Percentiles rank a stretch among this genome's conserved stretches.
phyloP scores from a whole-genome alignment of 2,888 invertebrate genomes.

The Lomographa bimaculata region DNA sequence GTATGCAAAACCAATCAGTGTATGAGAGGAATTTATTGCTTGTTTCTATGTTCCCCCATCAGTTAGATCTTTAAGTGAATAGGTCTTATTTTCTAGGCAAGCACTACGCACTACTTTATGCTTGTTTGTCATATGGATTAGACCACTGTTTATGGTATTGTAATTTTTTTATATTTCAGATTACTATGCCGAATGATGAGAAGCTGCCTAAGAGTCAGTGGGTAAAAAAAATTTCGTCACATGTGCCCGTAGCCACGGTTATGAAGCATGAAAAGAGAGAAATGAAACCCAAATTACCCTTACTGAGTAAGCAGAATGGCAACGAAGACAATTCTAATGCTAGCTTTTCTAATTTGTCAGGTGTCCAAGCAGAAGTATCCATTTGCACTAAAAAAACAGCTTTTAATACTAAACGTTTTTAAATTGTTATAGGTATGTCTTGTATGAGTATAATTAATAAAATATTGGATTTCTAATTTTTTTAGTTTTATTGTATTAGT shows the following conservation, averaged over 20 bases:
- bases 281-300: conserved; percentile 41
- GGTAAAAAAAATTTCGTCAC: conserved; percentile 50
- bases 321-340: too few species aligned
- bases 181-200: conserved; percentile 50
- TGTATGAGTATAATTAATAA: not conserved
- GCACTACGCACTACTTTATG: too few species aligned
- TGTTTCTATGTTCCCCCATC: too few species aligned
- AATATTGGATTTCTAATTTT: not conserved
- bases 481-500: too few species aligned
- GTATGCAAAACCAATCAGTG: too few species aligned
- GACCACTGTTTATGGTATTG: too few species aligned
- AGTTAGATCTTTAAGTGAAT: too few species aligned
- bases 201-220: conserved; percentile 55
- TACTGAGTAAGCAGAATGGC: conserved; percentile 35
- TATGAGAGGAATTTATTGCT: too few species aligned
- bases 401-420: conserved; percentile 37
- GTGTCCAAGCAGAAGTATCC: conserved; percentile 65
- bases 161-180: too few species aligned
- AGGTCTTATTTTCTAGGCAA: too few species aligned
- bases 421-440: not conserved
- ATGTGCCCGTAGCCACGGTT: conserved; percentile 51
- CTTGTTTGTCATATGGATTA: too few species aligned
- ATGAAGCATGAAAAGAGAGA: conserved; percentile 61
- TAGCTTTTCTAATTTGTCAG: conserved; percentile 59
- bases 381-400: conserved; percentile 60